These are phyloP conservation scores for Nesidiocoris tenuis DNA, from an alignment of 2,888 invertebrate species.

Conservation along the genomic window DNA sequence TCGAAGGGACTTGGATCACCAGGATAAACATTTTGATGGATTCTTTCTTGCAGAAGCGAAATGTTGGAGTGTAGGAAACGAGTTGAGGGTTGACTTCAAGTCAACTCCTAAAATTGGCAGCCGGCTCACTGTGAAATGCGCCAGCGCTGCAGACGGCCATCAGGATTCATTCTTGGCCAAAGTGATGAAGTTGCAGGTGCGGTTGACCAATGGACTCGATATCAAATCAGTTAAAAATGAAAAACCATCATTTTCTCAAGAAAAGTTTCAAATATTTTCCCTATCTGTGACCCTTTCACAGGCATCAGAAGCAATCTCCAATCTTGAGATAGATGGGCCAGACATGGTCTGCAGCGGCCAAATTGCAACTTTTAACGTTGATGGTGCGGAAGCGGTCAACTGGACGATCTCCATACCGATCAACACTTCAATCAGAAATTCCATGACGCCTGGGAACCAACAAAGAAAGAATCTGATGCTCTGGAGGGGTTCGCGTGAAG, in stretches of 20 bases:
- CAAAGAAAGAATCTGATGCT: conserved; percentile 35
- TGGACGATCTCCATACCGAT: conserved; percentile 8
- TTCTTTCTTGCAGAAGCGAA: conserved; percentile 8
- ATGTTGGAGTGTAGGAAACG: conserved; percentile 28
- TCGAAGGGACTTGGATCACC: too few relatives aligned
- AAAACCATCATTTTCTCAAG: too few relatives aligned
- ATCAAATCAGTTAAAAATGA: too few relatives aligned
- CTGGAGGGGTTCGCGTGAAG: conserved; percentile 25
- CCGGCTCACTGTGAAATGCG: neutral
- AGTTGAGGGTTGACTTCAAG: conserved; percentile 21
- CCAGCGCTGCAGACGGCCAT: conserved; percentile 15
- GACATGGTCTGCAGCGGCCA: conserved; percentile 16
- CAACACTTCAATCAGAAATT: neutral
- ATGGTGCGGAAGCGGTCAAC: conserved; percentile 5
- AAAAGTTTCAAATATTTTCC: too few relatives aligned
- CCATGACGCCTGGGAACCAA: conserved; percentile 20
- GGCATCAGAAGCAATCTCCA: too few relatives aligned
- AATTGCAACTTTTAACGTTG: conserved; percentile 15
- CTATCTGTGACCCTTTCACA: too few relatives aligned
- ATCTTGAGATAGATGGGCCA: conserved; percentile 29
- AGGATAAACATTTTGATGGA: too few relatives aligned
- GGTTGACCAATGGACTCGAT: too few relatives aligned
- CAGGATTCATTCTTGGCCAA: conserved; percentile 13
- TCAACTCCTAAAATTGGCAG: conserved; percentile 7
- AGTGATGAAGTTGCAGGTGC: too few relatives aligned